Evolutionary conservation across 2,888 invertebrate genomes (phyloP).

Genomic region (Chouioia cunea): DNA sequence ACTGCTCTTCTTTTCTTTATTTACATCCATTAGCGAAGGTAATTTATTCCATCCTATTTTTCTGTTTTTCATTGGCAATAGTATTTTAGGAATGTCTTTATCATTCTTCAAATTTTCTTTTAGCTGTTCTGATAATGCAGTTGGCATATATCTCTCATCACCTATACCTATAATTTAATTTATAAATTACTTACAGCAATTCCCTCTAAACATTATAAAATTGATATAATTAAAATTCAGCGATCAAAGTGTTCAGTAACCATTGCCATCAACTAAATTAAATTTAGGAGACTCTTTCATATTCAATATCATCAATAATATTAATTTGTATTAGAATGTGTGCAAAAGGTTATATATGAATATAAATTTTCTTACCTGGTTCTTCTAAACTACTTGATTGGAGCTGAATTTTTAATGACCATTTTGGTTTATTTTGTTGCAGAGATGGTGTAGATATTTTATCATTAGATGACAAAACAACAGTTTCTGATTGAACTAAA

Average conservation of each 20-base stretch:
- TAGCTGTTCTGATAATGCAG: conserved; percentile 28
- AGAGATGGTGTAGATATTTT: conserved; percentile 23
- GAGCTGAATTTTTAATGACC: conserved; percentile 60
- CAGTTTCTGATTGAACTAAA: conserved; percentile 51
- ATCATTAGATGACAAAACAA: conserved; percentile 33
- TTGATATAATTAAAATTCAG: conserved; percentile 53
- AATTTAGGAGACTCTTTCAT: conserved; percentile 53
- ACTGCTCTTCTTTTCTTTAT: conserved; percentile 24
- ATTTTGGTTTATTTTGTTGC: conserved; percentile 52
- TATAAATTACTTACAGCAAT: conserved; percentile 19
- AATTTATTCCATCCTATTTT: conserved; percentile 1
- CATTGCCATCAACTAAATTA: conserved; percentile 56
- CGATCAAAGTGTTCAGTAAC: conserved; percentile 64
- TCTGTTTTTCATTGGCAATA: conserved; percentile 39
- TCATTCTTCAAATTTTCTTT: conserved; percentile 43
- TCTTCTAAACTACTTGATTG: conserved; percentile 35
- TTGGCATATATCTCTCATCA: conserved; percentile 52
- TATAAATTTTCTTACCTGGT: conserved; percentile 44
- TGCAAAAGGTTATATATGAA: conserved; percentile 4
- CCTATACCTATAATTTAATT: conserved; percentile 50
- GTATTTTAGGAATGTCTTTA: conserved; percentile 40
- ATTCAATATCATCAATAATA: conserved; percentile 50
- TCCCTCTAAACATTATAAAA: conserved; percentile 27
- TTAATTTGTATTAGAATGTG: not conserved
- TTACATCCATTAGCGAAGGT: not conserved